phyloP scores from a whole-genome alignment of 2,888 invertebrate species.

The Acanthosepion lycidas region DNA sequence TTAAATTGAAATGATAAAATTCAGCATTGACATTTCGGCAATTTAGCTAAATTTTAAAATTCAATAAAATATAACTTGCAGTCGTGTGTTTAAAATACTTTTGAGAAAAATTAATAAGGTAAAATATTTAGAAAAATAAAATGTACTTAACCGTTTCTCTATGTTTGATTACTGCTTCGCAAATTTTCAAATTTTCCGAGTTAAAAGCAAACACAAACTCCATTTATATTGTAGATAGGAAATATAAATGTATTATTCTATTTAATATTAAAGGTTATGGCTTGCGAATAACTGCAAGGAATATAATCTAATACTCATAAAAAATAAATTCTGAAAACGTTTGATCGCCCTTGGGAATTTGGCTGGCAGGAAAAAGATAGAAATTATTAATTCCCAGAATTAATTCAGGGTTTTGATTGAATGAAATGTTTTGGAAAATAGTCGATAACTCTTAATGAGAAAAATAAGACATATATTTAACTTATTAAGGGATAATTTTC shows the following conservation, averaged over 20 bases:
- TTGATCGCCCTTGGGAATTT: neutral
- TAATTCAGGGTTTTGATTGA: neutral
- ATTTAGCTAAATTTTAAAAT: neutral
- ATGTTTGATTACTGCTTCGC: neutral
- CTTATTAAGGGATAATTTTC: neutral
- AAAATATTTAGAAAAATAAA: neutral
- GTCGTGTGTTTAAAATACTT: neutral
- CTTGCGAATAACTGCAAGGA: neutral
- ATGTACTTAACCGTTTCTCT: neutral
- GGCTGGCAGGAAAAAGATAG: neutral
- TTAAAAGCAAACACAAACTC: neutral
- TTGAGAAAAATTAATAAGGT: neutral
- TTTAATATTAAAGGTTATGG: neutral
- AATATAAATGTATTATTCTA: neutral
- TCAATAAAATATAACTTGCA: neutral
- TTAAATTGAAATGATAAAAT: too few relatives aligned
- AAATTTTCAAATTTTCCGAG: neutral
- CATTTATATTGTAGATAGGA: neutral
- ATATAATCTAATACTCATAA: neutral
- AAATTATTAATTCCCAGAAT: neutral
- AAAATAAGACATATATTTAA: neutral
- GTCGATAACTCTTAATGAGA: neutral
- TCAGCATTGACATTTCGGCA: too few relatives aligned
- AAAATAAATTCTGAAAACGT: neutral
- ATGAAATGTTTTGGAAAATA: constrained; percentile 6